Conservation (phyloP, 2,888 invertebrate genomes). For the Parnassius mnemosyne region DNA sequence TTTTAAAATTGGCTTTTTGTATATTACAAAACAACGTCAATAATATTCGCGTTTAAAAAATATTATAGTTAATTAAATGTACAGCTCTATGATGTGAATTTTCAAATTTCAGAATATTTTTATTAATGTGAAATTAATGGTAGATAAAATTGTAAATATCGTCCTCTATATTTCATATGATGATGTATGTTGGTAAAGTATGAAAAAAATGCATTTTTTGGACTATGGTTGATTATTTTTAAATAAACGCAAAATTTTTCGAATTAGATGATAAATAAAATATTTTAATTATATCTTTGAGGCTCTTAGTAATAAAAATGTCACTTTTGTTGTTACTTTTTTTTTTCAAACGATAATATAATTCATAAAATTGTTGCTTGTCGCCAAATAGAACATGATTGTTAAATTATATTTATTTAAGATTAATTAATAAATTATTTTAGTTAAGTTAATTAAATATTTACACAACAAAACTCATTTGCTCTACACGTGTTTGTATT, state of each 20-base stretch:
- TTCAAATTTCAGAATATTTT: constrained; percentile 54
- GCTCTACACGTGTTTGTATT: neutral
- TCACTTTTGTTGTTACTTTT: constrained; percentile 4
- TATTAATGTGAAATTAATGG: constrained; percentile 43
- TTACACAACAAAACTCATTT: constrained; percentile 13
- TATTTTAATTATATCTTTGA: neutral
- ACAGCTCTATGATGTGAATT: constrained; percentile 49
- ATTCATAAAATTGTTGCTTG: neutral
- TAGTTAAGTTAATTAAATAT: neutral
- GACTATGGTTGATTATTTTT: constrained; percentile 34
- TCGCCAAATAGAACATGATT: constrained; percentile 7
- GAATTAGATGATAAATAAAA: constrained; percentile 3
- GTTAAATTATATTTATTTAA: neutral
- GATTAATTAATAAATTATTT: neutral
- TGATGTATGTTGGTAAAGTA: constrained; percentile 45
- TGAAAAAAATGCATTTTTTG: constrained; percentile 25
- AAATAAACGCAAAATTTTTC: constrained; percentile 25
- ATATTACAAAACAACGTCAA: constrained; percentile 24
- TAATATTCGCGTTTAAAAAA: constrained; percentile 18
- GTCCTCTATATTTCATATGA: constrained; percentile 49
- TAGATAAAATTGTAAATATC: constrained; percentile 49
- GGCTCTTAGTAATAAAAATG: neutral
- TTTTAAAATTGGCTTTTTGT: constrained; percentile 39
- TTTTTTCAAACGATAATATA: constrained; percentile 11
- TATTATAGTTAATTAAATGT: constrained; percentile 45